phyloP scores from a whole-genome alignment of 2,888 invertebrate genomes.

The Papilio protenor region DNA sequence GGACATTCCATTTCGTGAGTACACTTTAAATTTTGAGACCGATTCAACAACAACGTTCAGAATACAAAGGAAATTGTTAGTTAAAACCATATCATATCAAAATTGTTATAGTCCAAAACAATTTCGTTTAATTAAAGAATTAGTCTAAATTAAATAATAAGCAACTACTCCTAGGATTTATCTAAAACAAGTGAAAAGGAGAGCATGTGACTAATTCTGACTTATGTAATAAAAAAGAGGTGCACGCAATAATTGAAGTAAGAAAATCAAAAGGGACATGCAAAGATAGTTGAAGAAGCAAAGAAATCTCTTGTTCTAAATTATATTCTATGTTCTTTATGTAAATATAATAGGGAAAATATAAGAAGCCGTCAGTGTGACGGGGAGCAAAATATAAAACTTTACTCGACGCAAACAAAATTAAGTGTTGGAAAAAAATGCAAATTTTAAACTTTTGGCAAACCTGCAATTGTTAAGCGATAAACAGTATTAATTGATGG shows the following conservation, averaged over 20 bases:
- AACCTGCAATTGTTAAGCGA: conserved; percentile 84
- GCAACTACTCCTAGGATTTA: conserved; percentile 41
- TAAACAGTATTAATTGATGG: conserved; percentile 53
- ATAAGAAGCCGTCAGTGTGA: conserved; percentile 58
- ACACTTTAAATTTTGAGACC: conserved; percentile 61
- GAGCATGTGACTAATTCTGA: conserved; percentile 14
- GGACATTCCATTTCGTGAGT: conserved; percentile 56
- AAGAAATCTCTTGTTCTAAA: conserved; percentile 41
- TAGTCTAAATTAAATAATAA: conserved; percentile 49
- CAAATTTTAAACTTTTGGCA: conserved; percentile 84
- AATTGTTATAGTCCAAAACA: conserved; percentile 41
- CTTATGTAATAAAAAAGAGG: conserved; percentile 35
- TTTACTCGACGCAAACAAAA: conserved; percentile 58
- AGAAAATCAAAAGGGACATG: conserved; percentile 57
- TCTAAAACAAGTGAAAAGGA: conserved; percentile 22
- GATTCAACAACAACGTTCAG: conserved; percentile 62
- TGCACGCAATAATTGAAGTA: conserved; percentile 42
- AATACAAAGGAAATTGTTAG: conserved; percentile 62
- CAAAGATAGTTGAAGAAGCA: conserved; percentile 53
- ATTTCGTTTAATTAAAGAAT: conserved; percentile 36
- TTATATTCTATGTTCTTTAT: conserved; percentile 36
- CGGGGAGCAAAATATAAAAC: conserved; percentile 62
- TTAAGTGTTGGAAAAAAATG: conserved; percentile 80
- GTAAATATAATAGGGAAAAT: conserved; percentile 46
- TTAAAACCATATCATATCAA: conserved; percentile 51